Conservation (phyloP, 1,140 invertebrate species). For the Gonioctena quinquepunctata region DNA sequence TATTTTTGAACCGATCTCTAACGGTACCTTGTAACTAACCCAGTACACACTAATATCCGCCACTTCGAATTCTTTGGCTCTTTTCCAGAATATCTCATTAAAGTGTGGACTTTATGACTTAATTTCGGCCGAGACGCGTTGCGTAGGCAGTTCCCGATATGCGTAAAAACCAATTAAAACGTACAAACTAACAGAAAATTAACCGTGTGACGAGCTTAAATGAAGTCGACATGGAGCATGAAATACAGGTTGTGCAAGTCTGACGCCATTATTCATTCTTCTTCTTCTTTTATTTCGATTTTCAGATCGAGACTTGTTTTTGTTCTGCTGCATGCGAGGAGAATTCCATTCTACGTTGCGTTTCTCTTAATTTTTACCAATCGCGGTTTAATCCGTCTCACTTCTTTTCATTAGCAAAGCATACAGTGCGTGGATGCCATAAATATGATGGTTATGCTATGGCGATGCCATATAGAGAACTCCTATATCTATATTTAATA, state of each 20-base stretch:
- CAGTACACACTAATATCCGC: background rate
- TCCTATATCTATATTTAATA: conserved; percentile 30
- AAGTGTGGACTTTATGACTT: conserved; percentile 8
- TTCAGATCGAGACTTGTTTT: conserved; percentile 43
- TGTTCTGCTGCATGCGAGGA: conserved; percentile 45
- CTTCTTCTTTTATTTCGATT: conserved; percentile 53
- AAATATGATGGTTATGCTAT: conserved; percentile 31
- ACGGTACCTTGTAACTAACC: background rate
- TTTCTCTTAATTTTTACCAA: conserved; percentile 46
- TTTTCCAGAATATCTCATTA: background rate
- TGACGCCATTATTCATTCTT: conserved; percentile 52
- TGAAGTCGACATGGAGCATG: conserved; percentile 41
- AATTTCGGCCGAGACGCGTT: background rate
- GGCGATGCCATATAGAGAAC: conserved; percentile 23
- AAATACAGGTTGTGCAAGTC: conserved; percentile 40
- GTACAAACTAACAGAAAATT: conserved; percentile 29
- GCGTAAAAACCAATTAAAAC: conserved; percentile 29
- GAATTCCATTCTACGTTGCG: conserved; percentile 47
- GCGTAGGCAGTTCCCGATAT: conserved; percentile 8
- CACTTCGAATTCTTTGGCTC: background rate
- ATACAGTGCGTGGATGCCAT: conserved; percentile 13
- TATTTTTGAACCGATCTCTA: background rate
- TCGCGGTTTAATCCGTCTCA: conserved; percentile 26
- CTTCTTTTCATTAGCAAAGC: conserved; percentile 18
- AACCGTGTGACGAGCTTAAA: conserved; percentile 39